phyloP scores from a whole-genome alignment of 1,140 invertebrate species.

The Drosophila jambulina region DNA sequence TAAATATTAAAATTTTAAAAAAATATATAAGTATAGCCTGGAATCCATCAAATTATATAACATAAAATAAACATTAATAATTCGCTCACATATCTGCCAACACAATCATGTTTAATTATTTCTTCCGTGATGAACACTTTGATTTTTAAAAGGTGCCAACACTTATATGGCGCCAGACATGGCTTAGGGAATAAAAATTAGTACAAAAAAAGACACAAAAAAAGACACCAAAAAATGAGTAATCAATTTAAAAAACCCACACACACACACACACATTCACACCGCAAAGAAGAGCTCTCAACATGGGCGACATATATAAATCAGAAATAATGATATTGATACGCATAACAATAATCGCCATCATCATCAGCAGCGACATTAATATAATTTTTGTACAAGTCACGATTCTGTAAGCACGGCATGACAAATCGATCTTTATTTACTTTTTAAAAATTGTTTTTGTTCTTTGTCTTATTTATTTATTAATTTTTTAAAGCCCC shows the following conservation, averaged over 20 bases:
- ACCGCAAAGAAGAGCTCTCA: slow-evolving; percentile 4
- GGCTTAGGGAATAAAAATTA: slow-evolving; percentile 1
- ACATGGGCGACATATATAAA: slow-evolving; percentile 32
- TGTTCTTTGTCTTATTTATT: slow-evolving; percentile 4
- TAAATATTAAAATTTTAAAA: not conserved
- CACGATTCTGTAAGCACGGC: slow-evolving; percentile 55
- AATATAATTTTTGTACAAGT: slow-evolving; percentile 50
- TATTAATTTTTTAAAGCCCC: slow-evolving; percentile 17
- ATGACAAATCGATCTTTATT: slow-evolving; percentile 53
- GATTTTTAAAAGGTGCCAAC: slow-evolving; percentile 15
- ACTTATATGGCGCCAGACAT: slow-evolving; percentile 20
- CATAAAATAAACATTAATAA: slow-evolving; percentile 2
- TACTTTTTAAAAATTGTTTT: not conserved
- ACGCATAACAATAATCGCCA: slow-evolving; percentile 58
- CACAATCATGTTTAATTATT: slow-evolving; percentile 6
- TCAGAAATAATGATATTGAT: slow-evolving; percentile 61
- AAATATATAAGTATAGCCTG: not conserved
- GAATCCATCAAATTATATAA: not conserved
- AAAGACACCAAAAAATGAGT: not conserved
- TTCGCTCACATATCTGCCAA: not conserved
- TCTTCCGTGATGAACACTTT: slow-evolving; percentile 29
- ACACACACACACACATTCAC: slow-evolving; percentile 12
- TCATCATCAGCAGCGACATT: slow-evolving; percentile 11
- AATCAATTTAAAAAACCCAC: slow-evolving; percentile 11
- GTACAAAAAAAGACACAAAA: slow-evolving; percentile 3